A percentile compares a stretch with the other conserved stretches of the same genome.
These are phyloP conservation scores for Carabus problematicus DNA, from an alignment of 2,888 invertebrate genomes.

Conservation along the genomic window DNA sequence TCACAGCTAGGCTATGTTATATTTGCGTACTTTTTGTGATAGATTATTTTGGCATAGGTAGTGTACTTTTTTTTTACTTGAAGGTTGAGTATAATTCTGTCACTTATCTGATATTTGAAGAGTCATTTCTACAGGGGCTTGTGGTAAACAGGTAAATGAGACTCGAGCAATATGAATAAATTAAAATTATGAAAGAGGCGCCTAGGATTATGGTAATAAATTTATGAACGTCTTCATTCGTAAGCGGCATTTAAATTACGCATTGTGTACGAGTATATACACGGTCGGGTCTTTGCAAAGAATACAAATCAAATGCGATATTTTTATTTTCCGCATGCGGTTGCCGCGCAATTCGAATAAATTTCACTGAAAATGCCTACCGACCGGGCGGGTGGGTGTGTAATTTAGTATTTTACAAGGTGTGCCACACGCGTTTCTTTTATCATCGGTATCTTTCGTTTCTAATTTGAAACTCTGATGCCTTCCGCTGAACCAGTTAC, in stretches of 20 bases:
- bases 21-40: no score
- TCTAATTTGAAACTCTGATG: constrained; percentile 9
- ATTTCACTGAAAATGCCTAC: constrained; percentile 10
- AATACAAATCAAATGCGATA: constrained; percentile 30
- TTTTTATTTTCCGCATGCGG: constrained; percentile 7
- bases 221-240: constrained; percentile 36
- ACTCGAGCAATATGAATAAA: constrained; percentile 19
- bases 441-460: neutral
- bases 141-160: no score
- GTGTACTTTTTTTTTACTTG: no score
- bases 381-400: constrained; percentile 13
- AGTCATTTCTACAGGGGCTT: no score
- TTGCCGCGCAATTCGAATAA: constrained; percentile 10
- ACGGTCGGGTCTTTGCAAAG: constrained; percentile 9
- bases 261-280: no score
- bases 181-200: constrained; percentile 18
- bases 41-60: no score
- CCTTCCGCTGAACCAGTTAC: neutral
- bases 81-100: no score
- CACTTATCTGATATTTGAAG: no score
- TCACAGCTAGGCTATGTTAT: no score
- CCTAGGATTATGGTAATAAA: constrained; percentile 26
- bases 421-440: constrained; percentile 4
- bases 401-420: constrained; percentile 16
- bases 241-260: constrained; percentile 30